These are phyloP conservation scores for Popillia japonica DNA, from an alignment of 1,140 invertebrate genomes.

Conservation along the genomic window DNA sequence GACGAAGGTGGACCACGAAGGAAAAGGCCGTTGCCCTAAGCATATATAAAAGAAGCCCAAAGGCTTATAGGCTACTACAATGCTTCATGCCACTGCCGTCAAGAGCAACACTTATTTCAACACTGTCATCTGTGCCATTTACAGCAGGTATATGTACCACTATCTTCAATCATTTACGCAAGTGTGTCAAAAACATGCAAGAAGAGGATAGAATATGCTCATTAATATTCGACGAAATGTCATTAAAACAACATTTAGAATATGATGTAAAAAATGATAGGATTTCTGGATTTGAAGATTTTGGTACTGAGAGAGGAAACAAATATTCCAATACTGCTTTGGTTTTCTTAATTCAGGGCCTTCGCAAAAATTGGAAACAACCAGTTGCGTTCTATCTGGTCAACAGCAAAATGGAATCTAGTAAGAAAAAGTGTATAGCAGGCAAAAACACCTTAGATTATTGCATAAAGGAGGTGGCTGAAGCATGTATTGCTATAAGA, in stretches of 20 bases:
- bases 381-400: not conserved
- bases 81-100: not conserved
- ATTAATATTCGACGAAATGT: not conserved
- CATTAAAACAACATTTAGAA: not conserved
- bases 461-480: not conserved
- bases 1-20: not conserved
- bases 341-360: not conserved
- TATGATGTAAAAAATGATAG: not conserved
- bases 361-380: not conserved
- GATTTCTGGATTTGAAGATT: not conserved
- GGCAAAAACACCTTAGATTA: not conserved
- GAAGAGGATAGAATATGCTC: not conserved
- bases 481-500: not conserved
- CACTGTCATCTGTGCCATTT: not conserved
- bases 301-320: not conserved
- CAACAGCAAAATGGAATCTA: not conserved
- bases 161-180: not conserved
- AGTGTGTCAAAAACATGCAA: not conserved
- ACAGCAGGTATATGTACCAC: not conserved
- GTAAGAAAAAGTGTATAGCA: not conserved
- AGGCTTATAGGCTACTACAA: not conserved
- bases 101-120: not conserved
- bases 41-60: not conserved
- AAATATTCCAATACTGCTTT: not conserved
- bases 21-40: not conserved